Evolutionary conservation across 1,140 invertebrate species (phyloP), one percentile per base, ranked within the genome.

Genomic region (Aphelinus atriplicis): DNA sequence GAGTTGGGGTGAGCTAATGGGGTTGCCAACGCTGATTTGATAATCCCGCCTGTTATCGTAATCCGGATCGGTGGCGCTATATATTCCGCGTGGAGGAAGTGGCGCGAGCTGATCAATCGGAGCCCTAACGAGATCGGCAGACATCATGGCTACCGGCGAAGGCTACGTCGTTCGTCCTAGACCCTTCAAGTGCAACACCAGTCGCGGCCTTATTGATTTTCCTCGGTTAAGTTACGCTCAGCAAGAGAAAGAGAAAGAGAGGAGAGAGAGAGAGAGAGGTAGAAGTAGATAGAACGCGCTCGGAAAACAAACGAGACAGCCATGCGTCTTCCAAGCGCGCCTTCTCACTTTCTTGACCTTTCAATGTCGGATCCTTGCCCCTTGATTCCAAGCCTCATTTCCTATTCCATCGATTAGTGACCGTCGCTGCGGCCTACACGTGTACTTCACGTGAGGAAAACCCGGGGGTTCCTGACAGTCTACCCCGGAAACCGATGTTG

Each of bases 191-290:
- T 80, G 83, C 82, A 85, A 69, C 43, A 63, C 51, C 76, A 58
- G 75, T 80, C 82, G 71, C 80, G 79, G 5, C 26, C 3, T 86
- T 87, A 85, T 87, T 83, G 85, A 87, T 87, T 81, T 78, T 51
- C 56, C 57, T 66, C 72, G 66, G 51, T 26, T 26, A 26, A 26
- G 26, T 26, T 26, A 26, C 26, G 26, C 26, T 26, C 26, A 26
- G 26, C 26, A 26, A 0, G 26, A 26, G 26, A 26, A 26, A 45
- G 47, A 43, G 63, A 66, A 57, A 64, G 61, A 78, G 73, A 73
- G 64, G 62, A 78, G 60, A 47, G 55, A 58, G 45, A 58, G 45
- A 2, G n/a, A 60, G 3, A 61, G 57, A 46, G 10, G 6, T 51
- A 71, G 9, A 47, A 43, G 53, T n/a, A 43, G 2, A 63, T 9